Evolutionary conservation across 2,797 vertebrate genomes (phyloP), one percentile per base, ranked within the genome.

Genomic region (Scomberomorus guttatus): DNA sequence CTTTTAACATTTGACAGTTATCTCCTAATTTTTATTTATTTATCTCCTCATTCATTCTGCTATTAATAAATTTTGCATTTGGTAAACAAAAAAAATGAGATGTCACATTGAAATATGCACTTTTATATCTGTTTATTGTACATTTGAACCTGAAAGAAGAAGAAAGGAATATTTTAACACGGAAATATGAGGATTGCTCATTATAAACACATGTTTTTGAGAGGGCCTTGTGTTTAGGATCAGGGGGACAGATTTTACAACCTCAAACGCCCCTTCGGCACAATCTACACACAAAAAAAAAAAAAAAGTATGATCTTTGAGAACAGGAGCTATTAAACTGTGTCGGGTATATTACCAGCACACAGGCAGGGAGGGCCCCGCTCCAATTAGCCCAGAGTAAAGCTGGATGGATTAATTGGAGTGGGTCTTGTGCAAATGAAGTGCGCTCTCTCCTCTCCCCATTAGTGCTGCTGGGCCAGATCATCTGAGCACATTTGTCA

Each of bases 401-500:
- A 93, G 93, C 92, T 92, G 90, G 91, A 82, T 93, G 92, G 93
- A 94, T 94, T 95, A 94, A 95, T 95, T 93, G 93, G 90, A 93
- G 93, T 85, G 90, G 91, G 90, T 93, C 93, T 93, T 93, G 93
- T 94, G 93, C 92, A 93, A 93, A 95, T 93, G 92, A 94, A 92
- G 92, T 87, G 89, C 87, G 81, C 92, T 83, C 93, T 77, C 92
- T 86, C 91, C 87, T 89, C 92, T 94, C 92, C 92, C 90, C 91
- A 93, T 92, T 93, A 94, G 92, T 90, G 91, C 91, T 91, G 90
- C 90, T 93, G 93, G 93, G 89, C 92, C 92, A 89, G 92, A 94
- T 94, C 91, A 95, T 95, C 93, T 89, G 92, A 94, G 92, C 93
- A 94, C 93, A 94, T 95, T 95, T 95, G 95, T 95, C 94, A 95